phyloP scores from a whole-genome alignment of 2,888 invertebrate species.

The Pristionchus fissidentatus region DNA sequence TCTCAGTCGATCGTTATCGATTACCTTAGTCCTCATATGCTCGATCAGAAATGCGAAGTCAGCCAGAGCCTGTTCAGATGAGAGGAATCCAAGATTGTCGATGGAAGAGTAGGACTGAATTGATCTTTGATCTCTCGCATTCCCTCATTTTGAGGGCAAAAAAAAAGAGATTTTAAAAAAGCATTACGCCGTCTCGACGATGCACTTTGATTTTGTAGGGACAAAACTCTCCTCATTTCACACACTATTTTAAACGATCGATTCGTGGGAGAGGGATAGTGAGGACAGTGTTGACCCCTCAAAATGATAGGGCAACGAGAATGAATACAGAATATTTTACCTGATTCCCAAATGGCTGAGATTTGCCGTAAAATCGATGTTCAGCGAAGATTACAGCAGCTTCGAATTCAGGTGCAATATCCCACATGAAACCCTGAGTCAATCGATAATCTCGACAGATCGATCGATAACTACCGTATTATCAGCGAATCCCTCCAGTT shows the following conservation, averaged over 20 bases:
- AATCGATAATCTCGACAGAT: neutral
- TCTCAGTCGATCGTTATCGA: neutral
- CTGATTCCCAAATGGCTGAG: slow-evolving; percentile 87
- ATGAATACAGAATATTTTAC: neutral
- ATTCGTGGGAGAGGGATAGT: too few relatives aligned
- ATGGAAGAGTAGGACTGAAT: slow-evolving; percentile 54
- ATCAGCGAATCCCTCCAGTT: slow-evolving; percentile 88
- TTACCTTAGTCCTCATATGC: slow-evolving; percentile 78
- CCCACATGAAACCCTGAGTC: slow-evolving; percentile 89
- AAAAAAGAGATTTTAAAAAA: neutral
- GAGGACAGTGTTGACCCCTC: too few relatives aligned
- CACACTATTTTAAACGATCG: too few relatives aligned
- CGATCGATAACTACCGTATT: slow-evolving; percentile 81
- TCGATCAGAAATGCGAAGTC: slow-evolving; percentile 89
- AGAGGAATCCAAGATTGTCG: slow-evolving; percentile 81
- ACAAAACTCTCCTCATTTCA: too few relatives aligned
- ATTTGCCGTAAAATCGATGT: slow-evolving; percentile 93
- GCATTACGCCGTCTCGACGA: too few relatives aligned
- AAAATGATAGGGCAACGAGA: too few relatives aligned
- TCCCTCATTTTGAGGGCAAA: neutral
- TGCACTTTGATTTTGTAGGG: too few relatives aligned
- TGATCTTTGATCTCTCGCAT: neutral
- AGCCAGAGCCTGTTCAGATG: slow-evolving; percentile 91
- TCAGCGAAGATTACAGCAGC: slow-evolving; percentile 92
- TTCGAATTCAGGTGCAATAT: slow-evolving; percentile 85